Evolutionary conservation across 2,888 invertebrate genomes (phyloP), one percentile per base, ranked within the genome.

Genomic region (Drosophila recens): DNA sequence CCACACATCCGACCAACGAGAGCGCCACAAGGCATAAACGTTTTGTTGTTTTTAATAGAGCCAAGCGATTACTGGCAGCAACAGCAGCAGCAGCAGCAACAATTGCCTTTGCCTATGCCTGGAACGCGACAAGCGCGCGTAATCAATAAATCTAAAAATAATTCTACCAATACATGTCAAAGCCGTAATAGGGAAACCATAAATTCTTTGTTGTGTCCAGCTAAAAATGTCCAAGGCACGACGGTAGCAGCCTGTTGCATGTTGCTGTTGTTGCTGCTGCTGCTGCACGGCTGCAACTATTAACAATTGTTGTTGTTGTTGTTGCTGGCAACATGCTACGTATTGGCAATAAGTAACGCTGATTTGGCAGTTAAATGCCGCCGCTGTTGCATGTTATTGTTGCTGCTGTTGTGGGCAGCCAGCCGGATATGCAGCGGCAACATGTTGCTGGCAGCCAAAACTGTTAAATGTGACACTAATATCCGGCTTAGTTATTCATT

Each of bases 141-240:
- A 90, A 91, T 87, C 88, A 88, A 90, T 90, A 90, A 90, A 90
- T 90, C 90, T 90, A 84, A 89, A 89, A 89, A 89, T 91, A 91
- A 91, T 91, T 90, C 91, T 87, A 86, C 87, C 87, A 91, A 90
- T 90, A 89, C 91, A 90, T 91, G 91, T 91, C 91, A 91, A 87
- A 90, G 90, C 91, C 91, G 91, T 91, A 90, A 91, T 91, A 89
- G 90, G 91, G 90, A 91, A 91, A 87, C 91, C 90, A 91, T 91
- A 91, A 91, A 91, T 91, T 90, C 83, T 87, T 87, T 87, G 80
- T 82, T 89, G 82, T 87, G 82, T 82, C 83, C 84, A 90, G 85
- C 73, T 53, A 66, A 71, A 82, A 87, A 85, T 85, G 87, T 82
- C 76, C 74, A 80, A 79, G 77, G 75, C 78, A 81, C 87, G 84